Base-by-base conservation (phyloP, 1,140 invertebrate genomes). In the silkworm (Bombyx mori) region DNA sequence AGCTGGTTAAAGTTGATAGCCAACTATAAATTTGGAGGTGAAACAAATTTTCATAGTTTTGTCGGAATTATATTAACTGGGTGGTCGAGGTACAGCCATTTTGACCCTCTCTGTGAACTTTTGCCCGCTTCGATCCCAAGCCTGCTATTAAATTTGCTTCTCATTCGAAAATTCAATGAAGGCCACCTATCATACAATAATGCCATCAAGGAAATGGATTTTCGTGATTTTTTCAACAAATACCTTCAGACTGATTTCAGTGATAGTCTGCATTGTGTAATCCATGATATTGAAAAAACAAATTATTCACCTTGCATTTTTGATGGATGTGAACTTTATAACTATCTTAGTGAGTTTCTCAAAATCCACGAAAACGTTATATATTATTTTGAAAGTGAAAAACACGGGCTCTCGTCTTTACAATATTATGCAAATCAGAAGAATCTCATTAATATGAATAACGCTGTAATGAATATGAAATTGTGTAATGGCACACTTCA, bases 31-130 rank as follows among this genome's bases (percentile, higher is more conserved):
- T 75, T 82, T 44, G 73, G 74, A 2, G 82, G 79, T 6, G 72
- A 73, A 35, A 54, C 42, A 7, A 42, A 73, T 44, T 42, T 69
- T 2, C 77, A 73, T 54, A 68, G 63, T 56, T 82, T 82, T 52
- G 78, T 76, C 69, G 85, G 87, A 6, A 82, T 93, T 18, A 92
- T 91, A 9, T 76, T 95, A 5, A 95, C 94, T 10, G 94, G 94
- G 0, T 95, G 94, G 94, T 94, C 94, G 22, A 90, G 94, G 64
- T 93, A 90, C 75, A 96, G 98, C 82, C 98, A 99, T 79, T 96
- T 97, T 89, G 95, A 96, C 4, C 92, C 95, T 0, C 89, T 99
- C 10, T 98, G 96, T 80, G 98, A 99, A 87, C 83, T 98, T 6
- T 82, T 99, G n/a, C 94, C 95, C 1, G 90, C 91, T 1, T 91